Evolutionary conservation across 2,113 vertebrate species (phyloP), one percentile per base, ranked within the genome.

Genomic region (Ochotona curzoniae): DNA sequence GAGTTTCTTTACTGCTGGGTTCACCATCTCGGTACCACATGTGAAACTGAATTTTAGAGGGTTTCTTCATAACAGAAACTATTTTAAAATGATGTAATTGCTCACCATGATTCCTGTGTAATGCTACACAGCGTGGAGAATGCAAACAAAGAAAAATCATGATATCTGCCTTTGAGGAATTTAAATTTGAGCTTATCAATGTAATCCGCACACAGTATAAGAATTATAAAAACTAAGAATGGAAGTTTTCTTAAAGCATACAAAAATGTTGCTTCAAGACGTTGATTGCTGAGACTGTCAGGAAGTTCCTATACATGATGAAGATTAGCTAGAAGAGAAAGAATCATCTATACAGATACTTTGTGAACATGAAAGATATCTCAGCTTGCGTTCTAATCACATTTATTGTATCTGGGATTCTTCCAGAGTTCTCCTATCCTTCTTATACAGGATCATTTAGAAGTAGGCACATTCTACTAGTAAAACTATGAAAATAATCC

Each of bases 331-430:
- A 92, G 1, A 35, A 94, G 8, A 85, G 2, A 90, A 91, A 17
- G 20, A 95, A 76, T 86, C 3, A 74, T 47, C 21, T 4, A 90
- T 1, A 57, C 7, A 20, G 79, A 35, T 75, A 79, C 83, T 89
- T 75, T 32, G 28, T 91, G 66, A 83, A 78, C 23, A 83, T 87
- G 21, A 79, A 88, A 51, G 70, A 70, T 70, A 20, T 18, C n/a
- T 78, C 69, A 35, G 9, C 86, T 91, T 89, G 26, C 28, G 91
- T 91, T 91, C 76, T 83, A 83, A 86, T 83, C 26, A 89, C 17
- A 13, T 70, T 88, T 78, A 11, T 83, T 38, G 63, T 78, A 69
- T 66, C 80, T 89, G n/a, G 25, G 91, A 89, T 66, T 2, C 28
- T 66, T 89, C 9, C 74, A 87, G 83, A 26, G 25, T 35, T 23